Base-by-base conservation (phyloP, 1,140 invertebrate genomes). In the Glossosoma conforme region DNA sequence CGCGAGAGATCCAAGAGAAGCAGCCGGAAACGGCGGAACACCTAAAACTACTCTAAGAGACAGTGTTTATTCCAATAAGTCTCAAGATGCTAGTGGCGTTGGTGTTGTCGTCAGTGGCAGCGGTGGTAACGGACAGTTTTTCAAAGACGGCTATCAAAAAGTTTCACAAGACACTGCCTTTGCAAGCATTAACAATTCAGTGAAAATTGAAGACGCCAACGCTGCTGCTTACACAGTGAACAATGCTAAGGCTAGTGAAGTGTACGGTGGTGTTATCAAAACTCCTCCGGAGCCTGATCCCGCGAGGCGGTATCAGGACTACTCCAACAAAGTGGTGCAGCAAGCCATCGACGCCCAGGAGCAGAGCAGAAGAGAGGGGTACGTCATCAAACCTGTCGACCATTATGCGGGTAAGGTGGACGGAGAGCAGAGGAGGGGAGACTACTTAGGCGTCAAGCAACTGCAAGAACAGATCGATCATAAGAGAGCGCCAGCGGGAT, bases 211-310 rank as follows among this genome's bases (percentile, higher is more conserved):
- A 30, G 42, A 44, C n/a, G 14, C 19, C 18, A 47, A 18, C 2
- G 45, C 33, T 22, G 17, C 10, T 2, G 2, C 36, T 40, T 41
- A 49, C 28, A 37, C 25, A 44, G 21, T 18, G 11, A 51, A 51
- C 14, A 56, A 46, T 36, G 15, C 47, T 3, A 41, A 45, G 28
- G 20, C 28, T 11, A n/a, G 6, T 15, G 49, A 54, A 1, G 22
- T 42, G 42, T 54, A 54, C 18, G 20, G 30, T 13, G 43, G 53
- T 19, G 53, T 56, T 11, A 56, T 56, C 8, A 56, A 56, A 30
- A 46, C 53, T 11, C 33, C 53, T 1, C 20, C 10, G 5, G 35
- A 37, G 11, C 5, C 6, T 14, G 18, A 13, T 15, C 40, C 43
- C 13, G 22, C 21, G 18, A 45, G 44, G 11, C 19, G 49, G n/a